Evolutionary conservation across 2,797 vertebrate species (phyloP).

Genomic region (Bovichtus diacanthus): DNA sequence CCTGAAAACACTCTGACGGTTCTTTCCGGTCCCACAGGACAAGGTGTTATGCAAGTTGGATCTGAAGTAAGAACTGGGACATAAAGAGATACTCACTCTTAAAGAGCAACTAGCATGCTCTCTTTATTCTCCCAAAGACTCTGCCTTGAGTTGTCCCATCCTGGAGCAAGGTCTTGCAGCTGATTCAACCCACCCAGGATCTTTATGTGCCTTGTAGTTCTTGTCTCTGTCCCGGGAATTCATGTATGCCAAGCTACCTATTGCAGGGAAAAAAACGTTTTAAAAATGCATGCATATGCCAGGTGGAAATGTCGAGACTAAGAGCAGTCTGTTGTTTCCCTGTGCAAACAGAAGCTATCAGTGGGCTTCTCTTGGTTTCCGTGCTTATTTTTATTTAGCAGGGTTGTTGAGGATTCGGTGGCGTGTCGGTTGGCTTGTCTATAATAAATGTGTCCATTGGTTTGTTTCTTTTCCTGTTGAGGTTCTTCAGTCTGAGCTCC

Average conservation of each 20-base stretch:
- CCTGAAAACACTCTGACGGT: constrained; percentile 61
- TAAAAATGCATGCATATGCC: constrained; percentile 79
- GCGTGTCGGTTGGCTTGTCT: neutral
- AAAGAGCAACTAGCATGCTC: constrained; percentile 31
- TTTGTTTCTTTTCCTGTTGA: neutral
- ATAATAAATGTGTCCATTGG: neutral
- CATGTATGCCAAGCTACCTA: constrained; percentile 38
- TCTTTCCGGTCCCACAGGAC: constrained; percentile 66
- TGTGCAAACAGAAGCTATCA: constrained; percentile 61
- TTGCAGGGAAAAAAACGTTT: constrained; percentile 49
- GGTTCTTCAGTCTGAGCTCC: constrained; percentile 85
- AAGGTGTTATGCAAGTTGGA: constrained; percentile 57
- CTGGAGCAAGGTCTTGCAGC: constrained; percentile 24
- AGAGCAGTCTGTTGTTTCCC: constrained; percentile 73
- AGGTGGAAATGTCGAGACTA: constrained; percentile 79
- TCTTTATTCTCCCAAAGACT: constrained; percentile 33
- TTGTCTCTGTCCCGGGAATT: constrained; percentile 29
- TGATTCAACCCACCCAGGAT: constrained; percentile 17
- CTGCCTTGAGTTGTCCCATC: constrained; percentile 21
- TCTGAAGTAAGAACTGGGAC: constrained; percentile 58
- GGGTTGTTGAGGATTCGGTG: constrained; percentile 2
- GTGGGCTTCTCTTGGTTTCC: constrained; percentile 27
- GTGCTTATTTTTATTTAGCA: constrained; percentile 25
- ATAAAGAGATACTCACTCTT: constrained; percentile 38
- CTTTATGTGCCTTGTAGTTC: constrained; percentile 17